Percentiles rank a stretch among this genome's conserved stretches.
Evolutionary conservation across 2,113 vertebrate species (phyloP).

Genomic region (Ictidomys tridecemlineatus): DNA sequence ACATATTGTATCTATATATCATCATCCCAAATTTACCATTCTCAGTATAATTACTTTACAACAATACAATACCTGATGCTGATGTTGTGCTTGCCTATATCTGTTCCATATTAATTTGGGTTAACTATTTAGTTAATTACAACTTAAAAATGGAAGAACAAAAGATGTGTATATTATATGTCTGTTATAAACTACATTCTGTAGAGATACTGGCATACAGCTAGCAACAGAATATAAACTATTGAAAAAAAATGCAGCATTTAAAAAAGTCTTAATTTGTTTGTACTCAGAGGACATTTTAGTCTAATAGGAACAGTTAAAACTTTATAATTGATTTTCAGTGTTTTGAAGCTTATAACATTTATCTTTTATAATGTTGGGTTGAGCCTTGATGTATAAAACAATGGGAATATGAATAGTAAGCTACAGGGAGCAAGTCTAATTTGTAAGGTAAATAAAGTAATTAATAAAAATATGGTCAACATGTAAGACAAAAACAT

Average conservation of each 20-base stretch:
- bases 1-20: neutral
- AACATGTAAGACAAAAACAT: neutral
- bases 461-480: neutral
- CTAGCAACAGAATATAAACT: neutral
- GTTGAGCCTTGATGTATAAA: conserved; percentile 39
- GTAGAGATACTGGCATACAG: neutral
- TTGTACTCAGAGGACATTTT: conserved; percentile 17
- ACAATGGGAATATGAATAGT: neutral
- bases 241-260: neutral
- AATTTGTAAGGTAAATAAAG: conserved; percentile 39
- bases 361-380: conserved; percentile 58
- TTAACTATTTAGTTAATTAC: conserved; percentile 68
- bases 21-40: neutral
- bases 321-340: conserved; percentile 60
- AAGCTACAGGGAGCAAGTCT: neutral
- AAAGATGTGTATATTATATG: conserved; percentile 63
- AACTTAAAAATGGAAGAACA: conserved; percentile 73
- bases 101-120: conserved; percentile 69
- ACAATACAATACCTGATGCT: neutral
- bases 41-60: neutral
- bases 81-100: neutral
- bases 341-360: conserved; percentile 56
- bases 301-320: conserved; percentile 59
- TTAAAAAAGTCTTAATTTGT: conserved; percentile 61
- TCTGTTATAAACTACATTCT: neutral